A percentile compares a stretch with the other conserved stretches of the same genome.
Evolutionary conservation across 2,113 vertebrate genomes (phyloP).

Genomic region (Chamaea fasciata): DNA sequence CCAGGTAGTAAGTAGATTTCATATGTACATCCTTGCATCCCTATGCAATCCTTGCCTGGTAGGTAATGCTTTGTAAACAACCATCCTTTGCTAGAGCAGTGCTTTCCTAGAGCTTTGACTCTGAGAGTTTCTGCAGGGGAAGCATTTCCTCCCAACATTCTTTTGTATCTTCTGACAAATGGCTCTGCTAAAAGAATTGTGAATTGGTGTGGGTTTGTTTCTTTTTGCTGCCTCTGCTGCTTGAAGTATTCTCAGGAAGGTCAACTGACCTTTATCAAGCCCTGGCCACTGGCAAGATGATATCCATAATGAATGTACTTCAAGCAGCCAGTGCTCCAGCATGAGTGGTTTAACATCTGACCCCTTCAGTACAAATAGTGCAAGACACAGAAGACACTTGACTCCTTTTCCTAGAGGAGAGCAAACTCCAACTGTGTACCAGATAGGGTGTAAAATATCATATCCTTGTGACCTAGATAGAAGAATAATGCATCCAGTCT

Average conservation of each 20-base stretch:
- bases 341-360: constrained; percentile 22
- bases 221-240: neutral
- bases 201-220: constrained; percentile 9
- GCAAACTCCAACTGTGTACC: neutral
- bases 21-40: neutral
- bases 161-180: neutral
- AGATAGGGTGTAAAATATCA: neutral
- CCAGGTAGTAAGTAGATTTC: neutral
- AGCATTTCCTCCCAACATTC: neutral
- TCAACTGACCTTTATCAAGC: constrained; percentile 4
- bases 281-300: neutral
- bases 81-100: neutral
- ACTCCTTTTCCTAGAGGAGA: neutral
- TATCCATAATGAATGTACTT: constrained; percentile 4
- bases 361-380: neutral
- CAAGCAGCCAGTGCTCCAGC: neutral
- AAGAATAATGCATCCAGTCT: neutral
- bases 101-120: neutral
- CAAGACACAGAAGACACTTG: neutral
- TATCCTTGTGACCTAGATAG: neutral
- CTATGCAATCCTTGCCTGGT: neutral
- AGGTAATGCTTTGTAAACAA: neutral
- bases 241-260: neutral
- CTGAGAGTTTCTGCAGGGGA: neutral
- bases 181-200: neutral